These are phyloP conservation scores for Druceiella hillmani DNA, from an alignment of 2,888 invertebrate genomes.

Conservation along the genomic window DNA sequence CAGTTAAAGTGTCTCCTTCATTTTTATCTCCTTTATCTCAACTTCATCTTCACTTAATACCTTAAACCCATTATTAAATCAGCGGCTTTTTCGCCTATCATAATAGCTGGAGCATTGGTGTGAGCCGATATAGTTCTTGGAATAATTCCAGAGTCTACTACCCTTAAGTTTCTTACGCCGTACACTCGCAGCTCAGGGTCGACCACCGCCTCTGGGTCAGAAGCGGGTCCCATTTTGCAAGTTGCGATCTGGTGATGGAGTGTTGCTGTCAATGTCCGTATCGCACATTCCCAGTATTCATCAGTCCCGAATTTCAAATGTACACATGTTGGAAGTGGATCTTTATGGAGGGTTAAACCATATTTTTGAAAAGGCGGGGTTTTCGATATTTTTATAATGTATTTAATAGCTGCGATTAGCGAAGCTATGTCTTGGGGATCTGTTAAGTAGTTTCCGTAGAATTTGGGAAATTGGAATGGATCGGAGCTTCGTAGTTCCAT, in stretches of 20 bases:
- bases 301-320: conserved; percentile 39
- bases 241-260: conserved; percentile 55
- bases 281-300: conserved; percentile 52
- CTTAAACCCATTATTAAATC: conserved; percentile 45
- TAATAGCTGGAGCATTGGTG: conserved; percentile 50
- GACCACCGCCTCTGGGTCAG: conserved; percentile 46
- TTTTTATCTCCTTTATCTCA: too few relatives aligned
- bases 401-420: conserved; percentile 41
- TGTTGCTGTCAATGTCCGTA: conserved; percentile 43
- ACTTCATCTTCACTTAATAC: background rate
- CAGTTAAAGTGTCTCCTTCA: too few relatives aligned
- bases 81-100: conserved; percentile 55
- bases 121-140: conserved; percentile 50
- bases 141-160: conserved; percentile 56
- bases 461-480: conserved; percentile 51
- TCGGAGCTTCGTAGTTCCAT: conserved; percentile 50
- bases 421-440: conserved; percentile 45
- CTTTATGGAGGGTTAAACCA: conserved; percentile 40
- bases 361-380: conserved; percentile 43
- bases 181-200: conserved; percentile 45
- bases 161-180: conserved; percentile 46
- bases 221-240: conserved; percentile 50
- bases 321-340: conserved; percentile 38
- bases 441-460: conserved; percentile 59
- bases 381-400: conserved; percentile 37